Evolutionary conservation across 2,888 invertebrate species (phyloP), one percentile per base, ranked within the genome.

Genomic region (Tineola bisselliella): DNA sequence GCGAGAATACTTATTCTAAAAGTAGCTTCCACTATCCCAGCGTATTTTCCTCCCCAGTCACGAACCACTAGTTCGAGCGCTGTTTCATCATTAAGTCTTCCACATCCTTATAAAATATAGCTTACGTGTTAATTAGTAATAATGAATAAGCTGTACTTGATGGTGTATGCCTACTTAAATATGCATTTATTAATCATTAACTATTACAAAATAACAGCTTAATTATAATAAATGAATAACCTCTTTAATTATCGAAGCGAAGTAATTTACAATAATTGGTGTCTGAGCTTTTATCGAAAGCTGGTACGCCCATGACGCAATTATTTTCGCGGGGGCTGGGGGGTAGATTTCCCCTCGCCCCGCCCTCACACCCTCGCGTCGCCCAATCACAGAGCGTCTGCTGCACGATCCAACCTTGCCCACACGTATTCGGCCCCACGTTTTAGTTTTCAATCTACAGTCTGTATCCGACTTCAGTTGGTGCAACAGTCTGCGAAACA

Each of bases 221-320:
- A 48, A 13, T 13, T 48, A 48, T 48, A 33, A 63, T 63, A 67
- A 77, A 78, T 78, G 74, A 75, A 70, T 71, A 68, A 66, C 10
- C 66, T 64, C 70, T 70, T 76, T 84, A 82, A 84, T 84, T 81
- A 76, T 74, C 48, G 15, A 17, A 48, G 17, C 48, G 48, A 13
- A 48, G 48, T 15, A 8, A 79, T 81, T 76, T 70, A 66, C 72
- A 74, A 77, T 86, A 86, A 86, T 86, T 86, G 86, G 81, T 78
- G 78, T 83, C 81, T 76, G 71, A 76, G 17, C 74, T 74, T 74
- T 75, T 48, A 13, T 48, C 17, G 48, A 48, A 38, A 48, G 13
- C 72, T 76, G 84, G 76, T 84, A 83, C 86, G 86, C 86, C 86
- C 84, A 86, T 86, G 84, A 81, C 78, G 73, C 76, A 77, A 81